Base-by-base conservation (phyloP, 2,888 invertebrate genomes). In the Cactoblastis cactorum region DNA sequence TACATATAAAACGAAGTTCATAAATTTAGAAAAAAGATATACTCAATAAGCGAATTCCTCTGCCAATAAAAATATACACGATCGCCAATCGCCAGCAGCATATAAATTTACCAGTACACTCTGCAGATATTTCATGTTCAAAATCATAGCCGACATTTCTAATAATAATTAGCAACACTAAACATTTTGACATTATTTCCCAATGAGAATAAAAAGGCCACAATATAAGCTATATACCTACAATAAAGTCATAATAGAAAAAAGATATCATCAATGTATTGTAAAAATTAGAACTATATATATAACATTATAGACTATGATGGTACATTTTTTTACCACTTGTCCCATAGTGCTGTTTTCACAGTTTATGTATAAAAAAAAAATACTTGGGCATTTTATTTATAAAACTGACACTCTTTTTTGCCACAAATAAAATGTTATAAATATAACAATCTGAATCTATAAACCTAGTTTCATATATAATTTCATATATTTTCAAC, bases 21-120 rank as follows among this genome's bases (percentile, higher is more conserved):
- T 57, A 65, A 67, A 66, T 65, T 67, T 69, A 61, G 65, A 66
- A 70, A 69, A 53, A 19, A 61, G 52, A 55, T 49, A 58, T 46
- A 46, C 41, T 35, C 33, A 53, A 22, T 34, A 47, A 24, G 38
- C 38, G 11, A 38, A 28, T 24, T 17, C 38, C 48, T 38, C 8
- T 33, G 39, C 38, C 38, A 39, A 49, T 18, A 37, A 12, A 38
- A 38, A 15, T 35, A 45, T 35, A 34, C 35, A 46, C 9, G 46
- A 22, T 39, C 14, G n/a, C 17, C n/a, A 49, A 49, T 39, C 28
- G n/a, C n/a, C n/a, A n/a, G n/a, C n/a, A n/a, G n/a, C n/a, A n/a
- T n/a, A n/a, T n/a, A n/a, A n/a, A n/a, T n/a, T n/a, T n/a, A n/a
- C n/a, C n/a, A n/a, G n/a, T 28, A 24, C 32, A 32, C 6, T 12